A percentile compares a stretch with the other conserved stretches of the same genome.
phyloP scores from a whole-genome alignment of 92 coral and sea anemone genomes.

The Porites divaricata region DNA sequence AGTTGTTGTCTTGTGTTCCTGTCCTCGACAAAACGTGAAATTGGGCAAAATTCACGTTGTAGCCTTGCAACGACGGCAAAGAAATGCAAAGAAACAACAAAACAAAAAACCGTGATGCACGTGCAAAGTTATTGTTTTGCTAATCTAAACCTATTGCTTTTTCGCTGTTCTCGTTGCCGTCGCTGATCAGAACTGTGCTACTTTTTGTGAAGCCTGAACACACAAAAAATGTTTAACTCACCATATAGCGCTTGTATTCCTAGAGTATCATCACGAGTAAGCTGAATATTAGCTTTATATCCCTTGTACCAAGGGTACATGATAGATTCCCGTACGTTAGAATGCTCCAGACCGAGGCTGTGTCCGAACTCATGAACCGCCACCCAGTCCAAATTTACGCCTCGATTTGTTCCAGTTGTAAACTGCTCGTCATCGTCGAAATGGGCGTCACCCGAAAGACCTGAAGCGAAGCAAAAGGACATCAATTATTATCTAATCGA shows the following conservation, averaged over 20 bases:
- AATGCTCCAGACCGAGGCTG: slow-evolving; percentile 83
- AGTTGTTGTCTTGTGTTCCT: too few relatives aligned
- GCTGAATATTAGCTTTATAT: slow-evolving; percentile 59
- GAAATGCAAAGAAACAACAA: too few relatives aligned
- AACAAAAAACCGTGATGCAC: too few relatives aligned
- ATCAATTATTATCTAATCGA: too few relatives aligned
- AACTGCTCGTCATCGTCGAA: slow-evolving; percentile 72
- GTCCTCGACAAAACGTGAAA: too few relatives aligned
- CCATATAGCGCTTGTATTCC: slow-evolving; percentile 82
- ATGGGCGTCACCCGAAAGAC: slow-evolving; percentile 78
- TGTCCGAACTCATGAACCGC: slow-evolving; percentile 93
- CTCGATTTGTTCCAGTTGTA: slow-evolving; percentile 49
- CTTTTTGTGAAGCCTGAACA: too few relatives aligned
- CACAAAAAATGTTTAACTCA: slow-evolving; percentile 19
- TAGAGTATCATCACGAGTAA: slow-evolving; percentile 72
- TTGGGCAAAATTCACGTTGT: too few relatives aligned
- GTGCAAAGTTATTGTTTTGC: too few relatives aligned
- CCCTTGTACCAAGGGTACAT: slow-evolving; percentile 96
- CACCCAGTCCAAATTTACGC: slow-evolving; percentile 90
- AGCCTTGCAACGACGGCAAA: too few relatives aligned
- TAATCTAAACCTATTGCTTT: too few relatives aligned
- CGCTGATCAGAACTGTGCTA: too few relatives aligned
- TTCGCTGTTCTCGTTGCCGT: too few relatives aligned
- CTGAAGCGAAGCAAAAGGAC: slow-evolving; percentile 19
- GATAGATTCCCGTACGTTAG: slow-evolving; percentile 76